Conservation (phyloP, 2,888 invertebrate species). For the Atethmia centrago region DNA sequence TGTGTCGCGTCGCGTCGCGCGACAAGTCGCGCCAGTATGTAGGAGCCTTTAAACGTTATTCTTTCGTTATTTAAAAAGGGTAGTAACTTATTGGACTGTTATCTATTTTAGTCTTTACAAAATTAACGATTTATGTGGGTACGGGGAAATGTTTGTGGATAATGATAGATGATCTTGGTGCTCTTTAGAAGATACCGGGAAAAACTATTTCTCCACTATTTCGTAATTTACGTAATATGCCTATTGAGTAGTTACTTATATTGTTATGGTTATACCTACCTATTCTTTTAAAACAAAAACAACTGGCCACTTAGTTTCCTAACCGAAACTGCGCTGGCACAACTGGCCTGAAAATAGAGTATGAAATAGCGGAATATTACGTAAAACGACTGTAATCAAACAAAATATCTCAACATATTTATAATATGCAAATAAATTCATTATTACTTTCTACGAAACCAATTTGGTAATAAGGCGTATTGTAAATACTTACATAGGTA, state of each 20-base stretch:
- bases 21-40: too few species aligned
- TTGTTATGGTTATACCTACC: background rate
- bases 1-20: too few species aligned
- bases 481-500: constrained; percentile 18
- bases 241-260: too few species aligned
- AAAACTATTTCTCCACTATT: background rate
- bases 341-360: background rate
- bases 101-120: background rate
- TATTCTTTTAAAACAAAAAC: background rate
- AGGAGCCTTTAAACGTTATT: too few species aligned
- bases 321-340: too few species aligned
- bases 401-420: background rate
- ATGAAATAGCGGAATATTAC: background rate
- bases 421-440: constrained; percentile 17
- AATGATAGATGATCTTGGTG: background rate
- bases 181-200: background rate
- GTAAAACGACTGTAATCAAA: background rate
- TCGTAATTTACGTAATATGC: background rate
- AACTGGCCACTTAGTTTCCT: background rate
- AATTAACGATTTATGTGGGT: background rate
- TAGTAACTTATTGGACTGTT: background rate
- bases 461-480: constrained; percentile 11
- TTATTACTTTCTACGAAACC: background rate
- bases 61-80: too few species aligned
- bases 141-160: background rate